These are phyloP conservation scores for Diarsia mendica DNA, from an alignment of 2,888 invertebrate genomes.

Conservation along the genomic window DNA sequence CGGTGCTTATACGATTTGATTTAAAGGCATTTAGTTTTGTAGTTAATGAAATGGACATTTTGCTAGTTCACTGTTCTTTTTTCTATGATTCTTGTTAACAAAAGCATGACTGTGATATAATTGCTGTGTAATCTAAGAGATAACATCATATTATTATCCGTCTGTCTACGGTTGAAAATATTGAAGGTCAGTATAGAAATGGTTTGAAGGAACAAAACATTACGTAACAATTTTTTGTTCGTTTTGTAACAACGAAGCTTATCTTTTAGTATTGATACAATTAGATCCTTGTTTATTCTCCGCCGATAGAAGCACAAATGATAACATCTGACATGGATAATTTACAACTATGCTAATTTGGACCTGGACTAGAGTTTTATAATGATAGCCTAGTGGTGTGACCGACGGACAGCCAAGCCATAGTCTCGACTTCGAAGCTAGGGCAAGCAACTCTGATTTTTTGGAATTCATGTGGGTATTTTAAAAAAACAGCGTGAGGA, in stretches of 20 bases:
- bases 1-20: constrained; percentile 63
- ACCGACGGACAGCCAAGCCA: too few species aligned
- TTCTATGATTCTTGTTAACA: constrained; percentile 33
- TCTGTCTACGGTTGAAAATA: constrained; percentile 46
- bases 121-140: constrained; percentile 54
- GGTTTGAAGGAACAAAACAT: constrained; percentile 31
- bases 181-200: constrained; percentile 53
- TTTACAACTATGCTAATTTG: constrained; percentile 11
- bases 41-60: constrained; percentile 52
- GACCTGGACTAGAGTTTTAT: too few species aligned
- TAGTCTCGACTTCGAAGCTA: too few species aligned
- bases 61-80: constrained; percentile 33
- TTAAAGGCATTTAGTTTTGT: constrained; percentile 54
- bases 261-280: constrained; percentile 52
- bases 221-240: constrained; percentile 54
- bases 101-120: constrained; percentile 53
- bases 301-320: constrained; percentile 19
- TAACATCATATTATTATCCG: constrained; percentile 53
- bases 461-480: too few species aligned
- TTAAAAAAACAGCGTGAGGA: too few species aligned
- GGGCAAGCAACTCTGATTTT: too few species aligned
- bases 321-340: constrained; percentile 44
- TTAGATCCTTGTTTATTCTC: constrained; percentile 52
- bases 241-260: constrained; percentile 43
- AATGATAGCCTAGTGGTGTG: too few species aligned